A percentile compares a stretch with the other conserved stretches of the same genome.
These are phyloP conservation scores for Omphaloscelis lunosa DNA, from an alignment of 2,888 invertebrate species.

Conservation along the genomic window DNA sequence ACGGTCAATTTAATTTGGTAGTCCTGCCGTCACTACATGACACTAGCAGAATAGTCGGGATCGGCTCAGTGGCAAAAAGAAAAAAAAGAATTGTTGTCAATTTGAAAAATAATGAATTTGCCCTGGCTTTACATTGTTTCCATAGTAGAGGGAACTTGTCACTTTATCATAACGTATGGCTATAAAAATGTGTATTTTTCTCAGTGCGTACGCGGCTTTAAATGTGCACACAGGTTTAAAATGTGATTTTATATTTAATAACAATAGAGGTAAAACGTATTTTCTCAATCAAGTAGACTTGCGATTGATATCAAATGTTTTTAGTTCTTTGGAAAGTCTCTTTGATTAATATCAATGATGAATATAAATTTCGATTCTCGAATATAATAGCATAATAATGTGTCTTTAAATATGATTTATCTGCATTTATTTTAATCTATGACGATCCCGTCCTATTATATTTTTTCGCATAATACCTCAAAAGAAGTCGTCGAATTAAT, in stretches of 20 bases:
- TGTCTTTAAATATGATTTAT: constrained; percentile 17
- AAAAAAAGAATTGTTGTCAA: too few relatives aligned
- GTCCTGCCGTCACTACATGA: too few relatives aligned
- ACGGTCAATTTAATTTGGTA: not conserved
- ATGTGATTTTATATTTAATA: constrained; percentile 67
- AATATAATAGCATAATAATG: not conserved
- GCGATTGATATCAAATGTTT: constrained; percentile 35
- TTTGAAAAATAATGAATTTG: not conserved
- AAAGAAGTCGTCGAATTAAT: too few relatives aligned
- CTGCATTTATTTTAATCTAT: constrained; percentile 35
- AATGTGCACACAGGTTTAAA: constrained; percentile 59
- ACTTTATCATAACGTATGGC: not conserved
- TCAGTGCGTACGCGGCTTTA: constrained; percentile 34
- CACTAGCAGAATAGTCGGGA: too few relatives aligned
- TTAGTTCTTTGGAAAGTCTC: constrained; percentile 41
- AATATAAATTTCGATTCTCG: not conserved
- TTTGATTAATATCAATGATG: not conserved
- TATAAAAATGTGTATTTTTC: not conserved
- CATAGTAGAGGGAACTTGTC: not conserved
- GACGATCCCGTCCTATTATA: not conserved
- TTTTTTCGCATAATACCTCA: not conserved
- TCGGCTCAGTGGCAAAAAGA: too few relatives aligned
- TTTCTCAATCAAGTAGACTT: constrained; percentile 55
- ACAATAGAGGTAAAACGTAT: constrained; percentile 52
- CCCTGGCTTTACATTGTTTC: not conserved